Conservation (phyloP, 2,113 vertebrate species). For the Leuciscus idus region DNA sequence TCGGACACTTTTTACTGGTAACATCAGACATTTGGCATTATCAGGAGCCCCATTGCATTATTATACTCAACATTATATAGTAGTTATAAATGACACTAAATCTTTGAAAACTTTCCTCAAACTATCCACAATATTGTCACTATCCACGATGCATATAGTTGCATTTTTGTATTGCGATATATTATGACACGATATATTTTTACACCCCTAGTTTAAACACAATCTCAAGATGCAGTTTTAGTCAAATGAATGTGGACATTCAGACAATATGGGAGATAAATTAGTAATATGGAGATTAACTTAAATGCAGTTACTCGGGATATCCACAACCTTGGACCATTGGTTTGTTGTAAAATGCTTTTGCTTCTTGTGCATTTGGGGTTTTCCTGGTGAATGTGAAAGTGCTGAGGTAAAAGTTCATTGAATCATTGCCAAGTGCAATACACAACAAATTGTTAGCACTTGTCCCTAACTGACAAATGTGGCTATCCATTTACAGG, state of each 20-base stretch:
- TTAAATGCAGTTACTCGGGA: not conserved
- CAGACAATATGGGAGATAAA: not conserved
- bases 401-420: not conserved
- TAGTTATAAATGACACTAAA: too few species aligned
- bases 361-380: not conserved
- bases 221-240: not conserved
- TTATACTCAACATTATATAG: too few species aligned
- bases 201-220: not conserved
- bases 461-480: slow-evolving; percentile 30
- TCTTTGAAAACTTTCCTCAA: too few species aligned
- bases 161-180: too few species aligned
- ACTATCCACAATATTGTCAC: too few species aligned
- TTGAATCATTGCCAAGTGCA: slow-evolving; percentile 6
- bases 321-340: not conserved
- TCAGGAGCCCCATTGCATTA: too few species aligned
- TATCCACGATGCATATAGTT: too few species aligned
- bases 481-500: slow-evolving; percentile 4
- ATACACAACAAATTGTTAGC: slow-evolving; percentile 1
- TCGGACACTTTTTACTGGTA: too few species aligned
- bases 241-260: not conserved
- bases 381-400: slow-evolving; percentile 2
- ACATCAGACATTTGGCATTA: too few species aligned
- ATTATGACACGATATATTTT: too few species aligned
- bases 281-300: not conserved
- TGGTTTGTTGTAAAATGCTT: not conserved